A percentile compares a stretch with the other conserved stretches of the same genome.
Conservation (phyloP, 2,888 invertebrate species). For the Microplitis deprimator region DNA sequence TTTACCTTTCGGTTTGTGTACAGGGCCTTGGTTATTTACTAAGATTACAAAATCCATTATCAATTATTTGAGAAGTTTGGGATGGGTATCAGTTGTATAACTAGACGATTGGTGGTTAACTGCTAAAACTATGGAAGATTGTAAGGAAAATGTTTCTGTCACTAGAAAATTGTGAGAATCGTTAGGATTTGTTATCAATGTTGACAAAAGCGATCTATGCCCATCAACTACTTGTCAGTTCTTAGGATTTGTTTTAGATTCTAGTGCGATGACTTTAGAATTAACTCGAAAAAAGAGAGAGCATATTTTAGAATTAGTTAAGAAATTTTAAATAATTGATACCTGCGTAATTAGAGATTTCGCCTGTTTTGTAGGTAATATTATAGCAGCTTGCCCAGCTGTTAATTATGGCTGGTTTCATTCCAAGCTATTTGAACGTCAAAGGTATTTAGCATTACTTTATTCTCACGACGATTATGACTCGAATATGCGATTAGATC, state of each 20-base stretch:
- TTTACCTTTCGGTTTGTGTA: conserved; percentile 38
- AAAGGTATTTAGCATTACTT: too few relatives aligned
- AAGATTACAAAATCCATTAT: conserved; percentile 40
- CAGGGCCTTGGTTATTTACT: conserved; percentile 43
- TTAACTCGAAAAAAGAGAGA: conserved; percentile 27
- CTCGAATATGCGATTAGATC: too few relatives aligned
- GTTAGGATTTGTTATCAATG: conserved; percentile 36
- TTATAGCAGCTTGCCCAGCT: conserved; percentile 49
- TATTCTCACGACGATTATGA: too few relatives aligned
- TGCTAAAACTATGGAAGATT: not conserved
- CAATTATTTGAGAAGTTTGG: conserved; percentile 16
- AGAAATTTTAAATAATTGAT: not conserved
- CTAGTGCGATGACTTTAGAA: conserved; percentile 26
- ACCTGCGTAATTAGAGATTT: conserved; percentile 49
- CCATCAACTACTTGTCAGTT: conserved; percentile 30
- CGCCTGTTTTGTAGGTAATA: conserved; percentile 46
- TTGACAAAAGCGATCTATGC: conserved; percentile 30
- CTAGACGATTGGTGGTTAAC: conserved; percentile 24
- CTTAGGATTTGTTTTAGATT: conserved; percentile 36
- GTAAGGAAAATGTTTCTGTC: not conserved
- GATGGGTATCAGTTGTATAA: conserved; percentile 29
- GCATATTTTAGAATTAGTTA: conserved; percentile 15
- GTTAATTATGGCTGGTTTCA: too few relatives aligned
- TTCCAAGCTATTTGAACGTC: too few relatives aligned
- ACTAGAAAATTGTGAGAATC: not conserved